These are phyloP conservation scores for Tachycineta bicolor DNA, from an alignment of 2,113 vertebrate species.

Conservation along the genomic window DNA sequence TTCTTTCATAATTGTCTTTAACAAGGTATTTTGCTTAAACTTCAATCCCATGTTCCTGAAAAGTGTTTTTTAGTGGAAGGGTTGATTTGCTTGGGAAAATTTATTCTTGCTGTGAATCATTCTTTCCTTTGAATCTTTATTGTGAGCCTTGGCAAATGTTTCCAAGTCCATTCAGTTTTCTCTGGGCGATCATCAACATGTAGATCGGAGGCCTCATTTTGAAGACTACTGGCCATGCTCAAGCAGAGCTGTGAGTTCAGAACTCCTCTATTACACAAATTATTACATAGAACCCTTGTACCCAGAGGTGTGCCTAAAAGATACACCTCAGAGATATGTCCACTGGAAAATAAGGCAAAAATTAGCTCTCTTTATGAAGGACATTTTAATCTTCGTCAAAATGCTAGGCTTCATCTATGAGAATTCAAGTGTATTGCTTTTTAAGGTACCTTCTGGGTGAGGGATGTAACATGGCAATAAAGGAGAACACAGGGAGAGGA, in stretches of 20 bases:
- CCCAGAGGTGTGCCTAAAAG: neutral
- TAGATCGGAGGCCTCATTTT: neutral
- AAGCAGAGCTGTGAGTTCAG: neutral
- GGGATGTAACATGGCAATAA: neutral
- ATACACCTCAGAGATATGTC: neutral
- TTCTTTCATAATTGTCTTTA: neutral
- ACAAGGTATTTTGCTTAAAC: neutral
- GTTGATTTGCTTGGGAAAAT: neutral
- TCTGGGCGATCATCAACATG: neutral
- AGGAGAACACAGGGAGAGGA: neutral
- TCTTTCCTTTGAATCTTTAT: neutral
- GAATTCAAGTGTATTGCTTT: neutral
- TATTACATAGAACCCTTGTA: neutral
- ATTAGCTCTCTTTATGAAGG: neutral
- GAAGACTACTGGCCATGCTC: neutral
- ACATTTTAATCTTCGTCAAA: neutral
- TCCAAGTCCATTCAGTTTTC: neutral
- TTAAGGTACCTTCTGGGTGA: neutral
- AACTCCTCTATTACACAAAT: neutral
- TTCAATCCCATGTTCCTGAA: neutral
- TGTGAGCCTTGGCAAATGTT: neutral
- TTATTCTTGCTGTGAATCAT: neutral
- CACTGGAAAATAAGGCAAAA: neutral
- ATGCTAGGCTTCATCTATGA: neutral
- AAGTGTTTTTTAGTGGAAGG: neutral